phyloP scores from a whole-genome alignment of 2,888 invertebrate genomes.

The Tromatobia lineatoria region DNA sequence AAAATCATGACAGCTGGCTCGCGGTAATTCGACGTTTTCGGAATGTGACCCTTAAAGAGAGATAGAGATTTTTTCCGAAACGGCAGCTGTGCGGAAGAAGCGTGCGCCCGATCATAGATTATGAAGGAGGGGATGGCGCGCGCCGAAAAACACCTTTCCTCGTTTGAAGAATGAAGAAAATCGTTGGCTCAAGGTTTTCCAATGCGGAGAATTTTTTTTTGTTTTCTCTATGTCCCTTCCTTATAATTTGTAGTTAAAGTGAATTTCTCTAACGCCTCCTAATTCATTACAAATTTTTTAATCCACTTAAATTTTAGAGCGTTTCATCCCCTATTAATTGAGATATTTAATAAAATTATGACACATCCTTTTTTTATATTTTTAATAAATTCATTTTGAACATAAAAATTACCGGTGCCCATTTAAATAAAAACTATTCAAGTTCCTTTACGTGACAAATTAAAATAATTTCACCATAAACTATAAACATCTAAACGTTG shows the following conservation, averaged over 20 bases:
- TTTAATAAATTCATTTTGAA: too few species aligned
- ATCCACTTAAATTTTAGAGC: too few species aligned
- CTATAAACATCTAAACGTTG: too few species aligned
- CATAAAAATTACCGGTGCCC: too few species aligned
- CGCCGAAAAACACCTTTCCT: slow-evolving; percentile 38
- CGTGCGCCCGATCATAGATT: slow-evolving; percentile 71
- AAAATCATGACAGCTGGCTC: slow-evolving; percentile 8
- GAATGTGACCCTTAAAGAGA: slow-evolving; percentile 26
- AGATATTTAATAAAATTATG: too few species aligned
- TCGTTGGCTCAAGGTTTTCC: background rate
- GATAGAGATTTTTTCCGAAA: slow-evolving; percentile 66
- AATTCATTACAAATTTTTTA: too few species aligned
- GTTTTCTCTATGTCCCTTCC: background rate
- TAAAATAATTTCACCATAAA: too few species aligned
- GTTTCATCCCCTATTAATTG: too few species aligned
- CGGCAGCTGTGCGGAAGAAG: slow-evolving; percentile 76
- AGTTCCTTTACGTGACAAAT: too few species aligned
- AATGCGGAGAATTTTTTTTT: background rate
- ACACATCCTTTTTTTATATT: too few species aligned
- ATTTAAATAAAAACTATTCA: too few species aligned
- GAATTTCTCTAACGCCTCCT: too few species aligned
- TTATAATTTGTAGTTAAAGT: background rate
- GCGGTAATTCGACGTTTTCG: slow-evolving; percentile 26
- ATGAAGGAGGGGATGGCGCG: slow-evolving; percentile 44
- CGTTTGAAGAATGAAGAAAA: slow-evolving; percentile 10